Percentiles rank a stretch among this genome's conserved stretches.
These are phyloP conservation scores for Flexamia atlantica DNA, from an alignment of 2,888 invertebrate genomes.

Conservation along the genomic window DNA sequence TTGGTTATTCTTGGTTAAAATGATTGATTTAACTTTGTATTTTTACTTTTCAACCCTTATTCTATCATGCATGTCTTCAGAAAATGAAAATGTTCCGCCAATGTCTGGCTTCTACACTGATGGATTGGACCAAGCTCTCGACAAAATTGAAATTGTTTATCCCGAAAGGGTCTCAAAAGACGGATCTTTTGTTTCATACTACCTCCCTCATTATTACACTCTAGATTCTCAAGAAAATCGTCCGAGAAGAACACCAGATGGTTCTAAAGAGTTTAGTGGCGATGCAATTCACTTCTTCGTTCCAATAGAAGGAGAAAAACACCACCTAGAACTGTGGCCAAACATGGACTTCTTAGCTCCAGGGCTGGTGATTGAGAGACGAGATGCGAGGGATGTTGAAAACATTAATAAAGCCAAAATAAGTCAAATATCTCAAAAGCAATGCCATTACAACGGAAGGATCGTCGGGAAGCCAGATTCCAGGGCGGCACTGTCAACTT, in stretches of 20 bases:
- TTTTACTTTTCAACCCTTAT: background rate
- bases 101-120: slow-evolving; percentile 59
- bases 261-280: slow-evolving; percentile 64
- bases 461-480: slow-evolving; percentile 73
- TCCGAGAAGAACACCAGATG: slow-evolving; percentile 64
- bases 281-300: slow-evolving; percentile 73
- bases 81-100: background rate
- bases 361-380: slow-evolving; percentile 72
- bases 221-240: slow-evolving; percentile 67
- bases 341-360: slow-evolving; percentile 73
- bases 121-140: slow-evolving; percentile 47
- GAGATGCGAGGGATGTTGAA: slow-evolving; percentile 69
- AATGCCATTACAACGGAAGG: slow-evolving; percentile 75
- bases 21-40: background rate
- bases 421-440: slow-evolving; percentile 70
- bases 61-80: background rate
- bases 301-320: slow-evolving; percentile 73
- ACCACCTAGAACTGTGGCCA: slow-evolving; percentile 74
- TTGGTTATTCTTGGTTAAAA: background rate
- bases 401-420: slow-evolving; percentile 69
- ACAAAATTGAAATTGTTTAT: slow-evolving; percentile 72
- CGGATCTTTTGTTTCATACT: slow-evolving; percentile 73
- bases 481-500: slow-evolving; percentile 74
- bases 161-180: slow-evolving; percentile 73
- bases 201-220: slow-evolving; percentile 73